Evolutionary conservation across 53 echinoderm and acorn worm genomes (phyloP).

Genomic region (Zoroaster sp.): DNA sequence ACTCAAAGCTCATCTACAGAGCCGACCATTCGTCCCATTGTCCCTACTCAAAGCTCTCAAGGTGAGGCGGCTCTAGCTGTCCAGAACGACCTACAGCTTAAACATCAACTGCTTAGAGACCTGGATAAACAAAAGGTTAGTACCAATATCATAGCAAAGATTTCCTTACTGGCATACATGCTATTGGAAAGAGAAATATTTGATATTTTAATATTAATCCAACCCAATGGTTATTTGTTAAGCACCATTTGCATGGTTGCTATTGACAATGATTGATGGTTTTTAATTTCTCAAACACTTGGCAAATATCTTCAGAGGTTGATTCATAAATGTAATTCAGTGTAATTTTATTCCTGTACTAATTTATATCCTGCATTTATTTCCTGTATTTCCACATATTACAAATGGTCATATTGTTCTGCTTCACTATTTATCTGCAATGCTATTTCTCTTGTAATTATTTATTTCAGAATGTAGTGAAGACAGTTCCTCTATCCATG

Average conservation of each 20-base stretch:
- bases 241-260: too few species aligned
- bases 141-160: not conserved
- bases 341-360: too few species aligned
- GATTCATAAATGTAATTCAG: too few species aligned
- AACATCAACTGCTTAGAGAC: conserved; percentile 32
- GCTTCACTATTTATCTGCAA: not conserved
- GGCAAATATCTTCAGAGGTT: too few species aligned
- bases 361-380: too few species aligned
- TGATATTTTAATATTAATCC: too few species aligned
- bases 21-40: not conserved
- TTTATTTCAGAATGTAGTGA: conserved; percentile 48
- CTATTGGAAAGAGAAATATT: too few species aligned
- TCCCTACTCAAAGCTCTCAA: not conserved
- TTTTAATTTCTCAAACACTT: too few species aligned
- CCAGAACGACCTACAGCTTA: conserved; percentile 6
- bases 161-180: not conserved
- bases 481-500: conserved; percentile 60
- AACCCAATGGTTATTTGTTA: too few species aligned
- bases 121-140: conserved; percentile 42
- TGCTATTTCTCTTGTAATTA: not conserved
- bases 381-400: too few species aligned
- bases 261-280: too few species aligned
- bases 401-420: too few species aligned
- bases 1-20: not conserved
- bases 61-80: not conserved